Evolutionary conservation across 2,113 vertebrate genomes (phyloP).

Genomic region (Python bivittatus): DNA sequence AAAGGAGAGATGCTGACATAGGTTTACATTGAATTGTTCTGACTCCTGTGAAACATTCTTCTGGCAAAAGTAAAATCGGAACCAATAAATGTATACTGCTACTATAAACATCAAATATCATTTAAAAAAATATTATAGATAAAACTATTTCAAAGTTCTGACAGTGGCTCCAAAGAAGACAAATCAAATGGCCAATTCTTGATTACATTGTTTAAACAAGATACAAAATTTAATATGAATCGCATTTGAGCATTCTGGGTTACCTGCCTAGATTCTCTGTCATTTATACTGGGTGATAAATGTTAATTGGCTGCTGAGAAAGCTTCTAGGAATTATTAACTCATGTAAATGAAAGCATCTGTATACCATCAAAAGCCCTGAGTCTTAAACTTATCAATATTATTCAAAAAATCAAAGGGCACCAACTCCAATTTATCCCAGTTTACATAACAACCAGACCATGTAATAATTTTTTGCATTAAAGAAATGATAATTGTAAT

Average conservation of each 20-base stretch:
- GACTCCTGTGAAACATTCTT: conserved; percentile 16
- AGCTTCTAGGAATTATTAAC: background rate
- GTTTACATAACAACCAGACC: background rate
- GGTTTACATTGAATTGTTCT: background rate
- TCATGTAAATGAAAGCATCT: background rate
- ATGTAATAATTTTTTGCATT: background rate
- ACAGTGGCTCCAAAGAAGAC: fast-evolving
- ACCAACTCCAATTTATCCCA: background rate
- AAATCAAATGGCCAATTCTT: background rate
- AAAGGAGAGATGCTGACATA: background rate
- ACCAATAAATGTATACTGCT: conserved; percentile 12
- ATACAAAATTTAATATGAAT: background rate
- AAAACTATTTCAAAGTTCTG: conserved; percentile 34
- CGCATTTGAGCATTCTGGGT: background rate
- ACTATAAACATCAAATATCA: conserved; percentile 8
- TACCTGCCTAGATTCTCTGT: background rate
- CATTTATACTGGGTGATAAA: background rate
- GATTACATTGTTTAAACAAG: conserved; percentile 1
- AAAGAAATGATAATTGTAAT: background rate
- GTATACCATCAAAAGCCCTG: background rate
- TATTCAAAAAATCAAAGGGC: background rate
- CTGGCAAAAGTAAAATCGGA: conserved; percentile 7
- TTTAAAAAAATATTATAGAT: conserved; percentile 17
- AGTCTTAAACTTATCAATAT: background rate
- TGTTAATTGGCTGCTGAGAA: background rate